phyloP scores from a whole-genome alignment of 2,888 invertebrate genomes.

The Dolichomitus sp. region DNA sequence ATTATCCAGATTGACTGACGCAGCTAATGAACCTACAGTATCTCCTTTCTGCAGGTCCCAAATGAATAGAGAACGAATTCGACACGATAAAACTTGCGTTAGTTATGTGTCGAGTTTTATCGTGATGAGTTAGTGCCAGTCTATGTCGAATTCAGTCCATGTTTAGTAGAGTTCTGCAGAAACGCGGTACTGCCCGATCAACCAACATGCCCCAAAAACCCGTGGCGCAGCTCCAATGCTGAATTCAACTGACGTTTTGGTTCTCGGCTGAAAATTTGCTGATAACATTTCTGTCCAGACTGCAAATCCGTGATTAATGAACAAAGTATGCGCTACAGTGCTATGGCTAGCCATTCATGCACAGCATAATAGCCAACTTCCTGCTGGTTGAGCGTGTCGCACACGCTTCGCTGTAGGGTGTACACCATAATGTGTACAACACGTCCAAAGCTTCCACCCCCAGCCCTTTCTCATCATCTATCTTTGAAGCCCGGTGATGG shows the following conservation, averaged over 20 bases:
- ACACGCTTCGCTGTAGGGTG: not conserved
- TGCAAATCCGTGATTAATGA: conserved; percentile 22
- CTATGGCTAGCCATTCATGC: not conserved
- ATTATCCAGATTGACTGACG: too few relatives aligned
- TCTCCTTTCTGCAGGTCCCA: too few relatives aligned
- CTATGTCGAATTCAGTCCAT: too few relatives aligned
- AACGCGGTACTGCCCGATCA: not conserved
- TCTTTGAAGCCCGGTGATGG: conserved; percentile 42
- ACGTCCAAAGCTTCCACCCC: not conserved
- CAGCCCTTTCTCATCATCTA: conserved; percentile 7
- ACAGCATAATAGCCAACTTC: conserved; percentile 21
- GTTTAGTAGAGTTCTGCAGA: too few relatives aligned
- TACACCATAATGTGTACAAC: not conserved
- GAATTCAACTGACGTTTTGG: conserved; percentile 8
- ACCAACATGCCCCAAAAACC: not conserved
- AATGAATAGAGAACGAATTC: too few relatives aligned
- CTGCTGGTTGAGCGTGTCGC: not conserved
- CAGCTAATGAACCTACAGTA: too few relatives aligned
- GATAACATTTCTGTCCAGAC: conserved; percentile 18
- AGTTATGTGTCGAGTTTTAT: too few relatives aligned
- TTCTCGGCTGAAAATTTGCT: conserved; percentile 5
- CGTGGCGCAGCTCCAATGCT: not conserved
- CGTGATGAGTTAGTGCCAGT: not conserved
- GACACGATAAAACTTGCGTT: too few relatives aligned
- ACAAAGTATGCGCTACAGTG: conserved; percentile 6